A percentile compares a stretch with the other conserved stretches of the same genome.
Evolutionary conservation across 37 sponge, comb jelly and placozoan genomes (phyloP).

Genomic region (Theonella swinhoei): DNA sequence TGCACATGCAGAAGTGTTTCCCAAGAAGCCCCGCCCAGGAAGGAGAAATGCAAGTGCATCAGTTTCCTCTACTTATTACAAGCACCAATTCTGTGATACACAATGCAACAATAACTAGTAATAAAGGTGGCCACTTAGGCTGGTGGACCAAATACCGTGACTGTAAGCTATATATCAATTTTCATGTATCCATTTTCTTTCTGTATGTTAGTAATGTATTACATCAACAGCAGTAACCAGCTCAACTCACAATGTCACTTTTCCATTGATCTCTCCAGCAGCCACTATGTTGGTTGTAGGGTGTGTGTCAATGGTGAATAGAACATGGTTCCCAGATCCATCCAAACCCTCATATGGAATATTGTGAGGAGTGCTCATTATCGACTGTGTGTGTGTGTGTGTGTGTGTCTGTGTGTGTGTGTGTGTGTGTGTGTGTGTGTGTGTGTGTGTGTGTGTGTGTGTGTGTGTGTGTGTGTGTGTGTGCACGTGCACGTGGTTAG

Average conservation of each 20-base stretch:
- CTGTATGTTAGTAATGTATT: too few relatives aligned
- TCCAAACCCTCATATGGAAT: slow-evolving; percentile 3
- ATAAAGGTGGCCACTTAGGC: too few relatives aligned
- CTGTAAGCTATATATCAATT: too few relatives aligned
- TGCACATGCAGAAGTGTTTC: too few relatives aligned
- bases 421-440: slow-evolving; percentile 32
- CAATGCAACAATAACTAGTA: too few relatives aligned
- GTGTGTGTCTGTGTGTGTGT: slow-evolving; percentile 49
- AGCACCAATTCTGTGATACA: too few relatives aligned
- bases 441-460: slow-evolving; percentile 40
- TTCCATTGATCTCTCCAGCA: slow-evolving; percentile 47
- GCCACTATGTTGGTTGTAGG: slow-evolving; percentile 30
- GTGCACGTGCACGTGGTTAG: slow-evolving; percentile 31
- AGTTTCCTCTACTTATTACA: too few relatives aligned
- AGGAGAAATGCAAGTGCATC: too few relatives aligned
- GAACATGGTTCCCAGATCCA: slow-evolving; percentile 3
- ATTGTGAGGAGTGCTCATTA: background rate
- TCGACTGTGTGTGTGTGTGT: slow-evolving; percentile 68
- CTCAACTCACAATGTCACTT: slow-evolving; percentile 43
- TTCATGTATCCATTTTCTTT: too few relatives aligned
- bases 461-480: slow-evolving; percentile 40
- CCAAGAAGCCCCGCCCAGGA: too few relatives aligned
- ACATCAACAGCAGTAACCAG: too few relatives aligned
- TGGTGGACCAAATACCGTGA: too few relatives aligned
- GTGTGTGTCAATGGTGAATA: slow-evolving; percentile 49